Conservation (phyloP, 2,113 vertebrate genomes). For the Campylorhamphus procurvoides region DNA sequence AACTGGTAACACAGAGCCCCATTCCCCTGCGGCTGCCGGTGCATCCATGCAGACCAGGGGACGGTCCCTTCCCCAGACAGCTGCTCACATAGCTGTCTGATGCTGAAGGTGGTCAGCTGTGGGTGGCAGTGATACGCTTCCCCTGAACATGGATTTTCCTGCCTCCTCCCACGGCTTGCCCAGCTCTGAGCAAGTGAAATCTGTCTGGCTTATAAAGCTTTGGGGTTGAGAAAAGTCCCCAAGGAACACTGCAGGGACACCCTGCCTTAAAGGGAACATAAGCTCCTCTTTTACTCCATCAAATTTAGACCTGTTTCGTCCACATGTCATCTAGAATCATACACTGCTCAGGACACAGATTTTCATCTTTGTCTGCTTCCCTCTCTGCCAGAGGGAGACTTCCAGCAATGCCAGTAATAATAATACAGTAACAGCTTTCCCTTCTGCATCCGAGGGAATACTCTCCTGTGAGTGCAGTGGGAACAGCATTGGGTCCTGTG, state of each 20-base stretch:
- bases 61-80: fast-evolving
- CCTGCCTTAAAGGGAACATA: not conserved
- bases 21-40: fast-evolving
- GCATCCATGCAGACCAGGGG: not conserved
- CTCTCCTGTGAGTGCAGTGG: not conserved
- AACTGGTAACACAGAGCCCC: not conserved
- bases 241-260: not conserved
- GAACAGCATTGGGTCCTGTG: not conserved
- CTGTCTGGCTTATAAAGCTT: not conserved
- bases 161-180: not conserved
- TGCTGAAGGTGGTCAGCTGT: not conserved
- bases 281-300: not conserved
- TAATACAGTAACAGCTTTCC: not conserved
- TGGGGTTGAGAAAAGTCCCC: fast-evolving
- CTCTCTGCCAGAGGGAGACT: not conserved
- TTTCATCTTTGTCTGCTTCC: not conserved
- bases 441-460: not conserved
- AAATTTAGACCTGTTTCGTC: not conserved
- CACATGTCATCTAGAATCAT: fast-evolving
- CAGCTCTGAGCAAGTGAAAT: not conserved
- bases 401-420: slow-evolving; percentile 14
- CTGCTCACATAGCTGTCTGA: not conserved
- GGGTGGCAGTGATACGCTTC: not conserved
- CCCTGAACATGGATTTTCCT: not conserved
- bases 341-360: not conserved